These are phyloP conservation scores for Melanchra persicariae DNA, from an alignment of 2,888 invertebrate species.

Conservation along the genomic window DNA sequence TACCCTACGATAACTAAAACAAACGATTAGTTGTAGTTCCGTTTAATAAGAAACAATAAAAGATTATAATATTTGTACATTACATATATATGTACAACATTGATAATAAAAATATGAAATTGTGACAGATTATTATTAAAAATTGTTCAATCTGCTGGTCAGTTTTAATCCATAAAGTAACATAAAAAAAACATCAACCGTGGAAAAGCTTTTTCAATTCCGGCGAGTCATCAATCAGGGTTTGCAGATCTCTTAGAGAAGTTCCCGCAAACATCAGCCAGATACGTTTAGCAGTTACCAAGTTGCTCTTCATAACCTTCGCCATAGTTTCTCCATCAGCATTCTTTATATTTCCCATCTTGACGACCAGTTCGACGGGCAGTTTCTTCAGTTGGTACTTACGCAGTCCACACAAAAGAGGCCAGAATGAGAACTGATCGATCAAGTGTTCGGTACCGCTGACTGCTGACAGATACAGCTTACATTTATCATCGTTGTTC, in stretches of 20 bases:
- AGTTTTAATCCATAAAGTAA: slow-evolving; percentile 24
- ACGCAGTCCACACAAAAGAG: slow-evolving; percentile 75
- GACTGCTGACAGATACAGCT: slow-evolving; percentile 75
- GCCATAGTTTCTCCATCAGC: slow-evolving; percentile 71
- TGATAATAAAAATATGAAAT: slow-evolving; percentile 41
- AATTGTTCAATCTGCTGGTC: slow-evolving; percentile 53
- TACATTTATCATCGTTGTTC: slow-evolving; percentile 64
- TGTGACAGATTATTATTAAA: slow-evolving; percentile 57
- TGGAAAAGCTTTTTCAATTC: slow-evolving; percentile 61
- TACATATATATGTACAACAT: slow-evolving; percentile 29
- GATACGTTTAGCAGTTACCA: slow-evolving; percentile 57
- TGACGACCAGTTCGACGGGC: slow-evolving; percentile 70
- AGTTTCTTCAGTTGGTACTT: slow-evolving; percentile 77
- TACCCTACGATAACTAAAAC: slow-evolving; percentile 11
- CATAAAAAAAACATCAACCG: slow-evolving; percentile 31
- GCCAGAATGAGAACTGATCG: slow-evolving; percentile 76
- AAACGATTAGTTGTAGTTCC: slow-evolving; percentile 22
- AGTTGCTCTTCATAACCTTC: slow-evolving; percentile 65
- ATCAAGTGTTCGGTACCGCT: slow-evolving; percentile 77
- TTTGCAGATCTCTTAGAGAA: slow-evolving; percentile 58
- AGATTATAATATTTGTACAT: slow-evolving; percentile 34
- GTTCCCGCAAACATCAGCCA: slow-evolving; percentile 72
- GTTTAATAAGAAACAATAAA: slow-evolving; percentile 34
- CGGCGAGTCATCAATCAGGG: slow-evolving; percentile 53
- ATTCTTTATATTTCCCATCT: slow-evolving; percentile 77